Conservation (phyloP, 2,113 vertebrate genomes). For the Nothoprocta pentlandii region DNA sequence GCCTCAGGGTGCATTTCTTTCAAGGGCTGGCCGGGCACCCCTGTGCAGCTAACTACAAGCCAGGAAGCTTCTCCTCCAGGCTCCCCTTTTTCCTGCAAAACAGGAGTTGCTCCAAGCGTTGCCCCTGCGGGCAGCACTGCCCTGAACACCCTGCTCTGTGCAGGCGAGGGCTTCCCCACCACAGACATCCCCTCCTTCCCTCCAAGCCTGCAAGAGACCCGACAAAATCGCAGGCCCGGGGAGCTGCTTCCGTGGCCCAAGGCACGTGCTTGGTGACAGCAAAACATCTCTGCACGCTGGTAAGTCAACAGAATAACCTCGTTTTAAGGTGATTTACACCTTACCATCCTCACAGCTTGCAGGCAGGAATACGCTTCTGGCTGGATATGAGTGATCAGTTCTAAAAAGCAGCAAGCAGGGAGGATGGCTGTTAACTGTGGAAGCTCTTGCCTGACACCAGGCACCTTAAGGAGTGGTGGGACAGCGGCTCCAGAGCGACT, state of each 20-base stretch:
- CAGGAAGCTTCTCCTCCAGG: not conserved
- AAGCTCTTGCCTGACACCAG: not conserved
- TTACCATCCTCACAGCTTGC: not conserved
- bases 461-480: accelerated
- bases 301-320: not conserved
- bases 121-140: not conserved
- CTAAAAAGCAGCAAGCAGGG: not conserved
- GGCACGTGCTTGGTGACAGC: accelerated
- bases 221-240: not conserved
- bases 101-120: not conserved
- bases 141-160: not conserved
- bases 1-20: not conserved
- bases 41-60: not conserved
- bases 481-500: not conserved
- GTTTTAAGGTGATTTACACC: not conserved
- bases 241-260: not conserved
- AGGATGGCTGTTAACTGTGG: not conserved
- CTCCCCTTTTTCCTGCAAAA: not conserved
- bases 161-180: not conserved
- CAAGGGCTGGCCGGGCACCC: not conserved
- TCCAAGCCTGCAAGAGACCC: not conserved
- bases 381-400: not conserved
- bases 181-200: accelerated
- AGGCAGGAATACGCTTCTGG: not conserved
- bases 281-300: not conserved